Evolutionary conservation across 2,797 vertebrate genomes (phyloP).

Genomic region (Arctocebus calabarensis): DNA sequence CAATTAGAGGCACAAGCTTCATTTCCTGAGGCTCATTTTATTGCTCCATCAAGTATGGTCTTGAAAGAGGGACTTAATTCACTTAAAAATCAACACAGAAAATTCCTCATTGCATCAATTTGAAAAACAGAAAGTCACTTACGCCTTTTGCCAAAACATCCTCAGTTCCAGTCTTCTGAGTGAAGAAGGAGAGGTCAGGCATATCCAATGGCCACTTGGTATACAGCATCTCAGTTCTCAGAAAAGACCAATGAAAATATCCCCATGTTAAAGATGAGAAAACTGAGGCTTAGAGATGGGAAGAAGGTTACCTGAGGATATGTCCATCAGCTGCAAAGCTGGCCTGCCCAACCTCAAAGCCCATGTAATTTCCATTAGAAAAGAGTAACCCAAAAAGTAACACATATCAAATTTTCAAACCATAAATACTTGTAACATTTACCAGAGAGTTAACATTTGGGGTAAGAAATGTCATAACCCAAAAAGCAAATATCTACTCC

Average conservation of each 20-base stretch:
- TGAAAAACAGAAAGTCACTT: not conserved
- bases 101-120: not conserved
- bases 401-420: constrained; percentile 68
- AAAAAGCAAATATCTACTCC: constrained; percentile 83
- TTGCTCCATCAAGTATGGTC: not conserved
- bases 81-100: not conserved
- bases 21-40: not conserved
- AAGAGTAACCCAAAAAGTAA: constrained; percentile 73
- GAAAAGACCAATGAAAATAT: not conserved
- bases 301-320: not conserved
- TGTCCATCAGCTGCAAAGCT: not conserved
- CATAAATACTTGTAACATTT: constrained; percentile 84
- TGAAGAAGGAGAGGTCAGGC: not conserved
- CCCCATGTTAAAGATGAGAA: constrained; percentile 27
- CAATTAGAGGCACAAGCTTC: not conserved
- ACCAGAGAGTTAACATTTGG: constrained; percentile 83
- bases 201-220: too few relatives aligned
- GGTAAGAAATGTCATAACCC: constrained; percentile 86
- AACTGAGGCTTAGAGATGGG: not conserved
- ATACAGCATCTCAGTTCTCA: not conserved
- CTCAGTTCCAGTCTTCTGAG: not conserved
- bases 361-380: constrained; percentile 49
- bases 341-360: not conserved
- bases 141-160: not conserved
- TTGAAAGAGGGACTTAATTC: constrained; percentile 34